A percentile compares a stretch with the other conserved stretches of the same genome.
phyloP scores from a whole-genome alignment of 2,888 invertebrate genomes.

The Automeris io region DNA sequence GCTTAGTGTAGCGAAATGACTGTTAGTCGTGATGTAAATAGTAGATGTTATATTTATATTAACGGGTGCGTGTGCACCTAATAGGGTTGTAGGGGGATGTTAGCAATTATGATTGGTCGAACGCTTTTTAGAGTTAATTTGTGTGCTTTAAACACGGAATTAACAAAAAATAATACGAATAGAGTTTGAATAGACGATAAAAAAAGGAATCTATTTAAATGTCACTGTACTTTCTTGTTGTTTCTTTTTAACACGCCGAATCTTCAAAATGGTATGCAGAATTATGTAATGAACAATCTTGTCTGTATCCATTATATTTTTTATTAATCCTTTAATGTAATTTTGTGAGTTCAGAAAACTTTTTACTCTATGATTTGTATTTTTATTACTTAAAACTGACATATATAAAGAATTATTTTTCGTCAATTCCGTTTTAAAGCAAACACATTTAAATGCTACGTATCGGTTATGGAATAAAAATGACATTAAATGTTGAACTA shows the following conservation, averaged over 20 bases:
- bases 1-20: constrained; percentile 50
- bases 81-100: constrained; percentile 61
- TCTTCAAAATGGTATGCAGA: too few species aligned
- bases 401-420: too few species aligned
- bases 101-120: constrained; percentile 70
- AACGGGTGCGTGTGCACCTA: constrained; percentile 41
- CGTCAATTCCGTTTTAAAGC: neutral
- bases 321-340: too few species aligned
- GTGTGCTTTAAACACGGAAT: constrained; percentile 9
- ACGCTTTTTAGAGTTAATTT: constrained; percentile 37
- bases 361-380: too few species aligned
- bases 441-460: neutral
- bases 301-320: too few species aligned
- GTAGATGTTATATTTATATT: constrained; percentile 66
- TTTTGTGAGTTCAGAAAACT: too few species aligned
- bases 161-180: neutral
- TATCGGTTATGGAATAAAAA: constrained; percentile 26
- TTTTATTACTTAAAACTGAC: too few species aligned
- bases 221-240: too few species aligned
- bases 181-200: neutral
- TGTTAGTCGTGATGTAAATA: constrained; percentile 70
- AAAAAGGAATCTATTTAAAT: too few species aligned
- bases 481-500: constrained; percentile 26
- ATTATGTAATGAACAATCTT: too few species aligned
- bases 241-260: too few species aligned